phyloP scores from a whole-genome alignment of 92 coral and sea anemone species.

The Palythoa caribaeorum region DNA sequence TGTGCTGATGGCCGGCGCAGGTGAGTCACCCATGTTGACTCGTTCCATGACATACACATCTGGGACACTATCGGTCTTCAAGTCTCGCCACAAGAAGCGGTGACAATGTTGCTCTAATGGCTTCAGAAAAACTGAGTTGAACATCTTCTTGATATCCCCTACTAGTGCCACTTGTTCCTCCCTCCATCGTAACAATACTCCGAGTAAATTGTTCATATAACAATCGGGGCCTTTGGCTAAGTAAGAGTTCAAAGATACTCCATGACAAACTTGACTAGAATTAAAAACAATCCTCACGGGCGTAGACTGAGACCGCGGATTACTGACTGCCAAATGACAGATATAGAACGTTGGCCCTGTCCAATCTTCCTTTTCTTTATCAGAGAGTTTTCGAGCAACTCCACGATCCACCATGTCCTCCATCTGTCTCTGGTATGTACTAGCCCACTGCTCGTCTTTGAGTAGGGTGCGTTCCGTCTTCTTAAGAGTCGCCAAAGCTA shows the following conservation, averaged over 20 bases:
- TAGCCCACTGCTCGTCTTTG: too few relatives aligned
- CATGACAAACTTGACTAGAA: constrained; percentile 45
- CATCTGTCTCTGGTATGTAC: too few relatives aligned
- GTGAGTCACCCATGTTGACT: constrained; percentile 60
- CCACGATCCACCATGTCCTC: constrained; percentile 20
- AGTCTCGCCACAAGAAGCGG: constrained; percentile 48
- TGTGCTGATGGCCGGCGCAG: constrained; percentile 69
- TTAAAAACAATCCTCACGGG: constrained; percentile 49
- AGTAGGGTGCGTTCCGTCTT: constrained; percentile 68
- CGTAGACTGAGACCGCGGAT: constrained; percentile 65
- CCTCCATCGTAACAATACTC: constrained; percentile 46
- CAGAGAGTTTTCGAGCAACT: constrained; percentile 40
- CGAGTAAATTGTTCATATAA: constrained; percentile 45
- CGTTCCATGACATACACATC: constrained; percentile 59
- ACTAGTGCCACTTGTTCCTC: constrained; percentile 41
- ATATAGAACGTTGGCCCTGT: constrained; percentile 37
- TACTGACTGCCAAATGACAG: constrained; percentile 45
- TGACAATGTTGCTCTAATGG: constrained; percentile 52
- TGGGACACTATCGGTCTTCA: constrained; percentile 37
- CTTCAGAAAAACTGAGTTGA: constrained; percentile 30
- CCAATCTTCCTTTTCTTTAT: constrained; percentile 52
- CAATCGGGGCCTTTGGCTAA: constrained; percentile 52
- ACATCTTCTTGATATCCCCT: constrained; percentile 59
- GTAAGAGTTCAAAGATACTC: constrained; percentile 43
- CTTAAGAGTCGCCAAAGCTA: constrained; percentile 64